Evolutionary conservation across 35 echinoderm and acorn worm species (phyloP).

Genomic region (Eucidaris tribuloides): DNA sequence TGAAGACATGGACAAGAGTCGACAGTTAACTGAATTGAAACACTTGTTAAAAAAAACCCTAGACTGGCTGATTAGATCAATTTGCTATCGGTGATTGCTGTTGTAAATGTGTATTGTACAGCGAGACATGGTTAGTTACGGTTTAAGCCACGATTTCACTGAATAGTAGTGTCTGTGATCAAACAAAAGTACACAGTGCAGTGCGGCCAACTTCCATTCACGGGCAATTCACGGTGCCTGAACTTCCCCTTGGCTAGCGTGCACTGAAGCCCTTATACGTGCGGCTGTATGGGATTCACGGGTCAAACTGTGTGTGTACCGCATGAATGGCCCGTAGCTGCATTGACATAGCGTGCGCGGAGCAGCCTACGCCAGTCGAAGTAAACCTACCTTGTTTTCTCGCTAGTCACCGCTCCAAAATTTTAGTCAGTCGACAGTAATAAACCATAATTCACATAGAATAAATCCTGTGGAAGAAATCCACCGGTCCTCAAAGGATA

Average conservation of each 20-base stretch:
- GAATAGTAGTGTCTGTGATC: no score
- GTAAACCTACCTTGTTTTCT: slow-evolving; percentile 27
- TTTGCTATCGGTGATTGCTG: no score
- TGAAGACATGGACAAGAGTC: no score
- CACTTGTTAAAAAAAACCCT: no score
- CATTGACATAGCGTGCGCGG: neutral
- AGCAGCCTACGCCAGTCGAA: slow-evolving; percentile 6
- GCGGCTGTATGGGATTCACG: slow-evolving; percentile 17
- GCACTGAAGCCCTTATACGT: neutral
- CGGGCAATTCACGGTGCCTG: slow-evolving; percentile 4
- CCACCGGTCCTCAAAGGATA: neutral
- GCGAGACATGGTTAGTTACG: no score
- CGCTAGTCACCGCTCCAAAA: slow-evolving; percentile 22
- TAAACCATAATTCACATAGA: slow-evolving; percentile 22
- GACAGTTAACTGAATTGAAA: no score
- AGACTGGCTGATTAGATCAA: no score
- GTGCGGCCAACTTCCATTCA: no score
- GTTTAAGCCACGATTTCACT: no score
- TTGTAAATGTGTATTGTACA: no score
- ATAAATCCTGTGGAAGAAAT: slow-evolving; percentile 31
- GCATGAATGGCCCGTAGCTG: slow-evolving; percentile 27
- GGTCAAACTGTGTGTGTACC: neutral
- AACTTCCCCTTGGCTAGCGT: neutral
- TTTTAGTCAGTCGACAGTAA: neutral
- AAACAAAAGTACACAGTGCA: no score